Conservation (phyloP, 1,140 invertebrate species). For the Papilio machaon region DNA sequence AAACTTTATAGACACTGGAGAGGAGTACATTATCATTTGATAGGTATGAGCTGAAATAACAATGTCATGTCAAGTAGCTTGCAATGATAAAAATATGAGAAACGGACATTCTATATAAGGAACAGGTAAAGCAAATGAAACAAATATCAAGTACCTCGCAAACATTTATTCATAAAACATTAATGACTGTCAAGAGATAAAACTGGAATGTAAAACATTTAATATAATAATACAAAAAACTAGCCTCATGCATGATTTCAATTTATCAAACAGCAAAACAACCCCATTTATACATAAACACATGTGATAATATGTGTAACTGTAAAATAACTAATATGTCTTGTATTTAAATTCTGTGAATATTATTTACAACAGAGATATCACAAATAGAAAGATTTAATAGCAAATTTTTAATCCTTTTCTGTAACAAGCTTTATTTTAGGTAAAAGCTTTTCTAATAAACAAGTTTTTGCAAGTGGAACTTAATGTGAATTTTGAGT, state of each 20-base stretch:
- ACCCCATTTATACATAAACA: slow-evolving; percentile 9
- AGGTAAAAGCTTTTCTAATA: not conserved
- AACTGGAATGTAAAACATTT: slow-evolving; percentile 34
- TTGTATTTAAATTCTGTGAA: slow-evolving; percentile 7
- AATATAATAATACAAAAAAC: slow-evolving; percentile 33
- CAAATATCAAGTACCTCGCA: slow-evolving; percentile 20
- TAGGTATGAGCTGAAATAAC: not conserved
- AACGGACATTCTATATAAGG: not conserved
- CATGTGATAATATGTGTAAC: not conserved
- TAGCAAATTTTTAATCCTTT: not conserved
- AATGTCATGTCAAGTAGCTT: too few relatives aligned
- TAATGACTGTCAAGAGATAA: slow-evolving; percentile 38
- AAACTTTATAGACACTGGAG: not conserved
- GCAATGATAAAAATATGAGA: too few relatives aligned
- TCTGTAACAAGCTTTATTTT: not conserved
- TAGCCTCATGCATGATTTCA: slow-evolving; percentile 37
- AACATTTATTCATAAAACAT: slow-evolving; percentile 38
- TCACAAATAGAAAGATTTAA: slow-evolving; percentile 13
- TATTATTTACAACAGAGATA: slow-evolving; percentile 26
- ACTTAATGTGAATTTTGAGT: not conserved
- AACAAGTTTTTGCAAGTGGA: not conserved
- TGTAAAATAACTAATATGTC: not conserved
- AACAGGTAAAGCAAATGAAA: not conserved
- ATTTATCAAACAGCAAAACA: slow-evolving; percentile 29
- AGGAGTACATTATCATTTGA: not conserved